phyloP scores from a whole-genome alignment of 2,797 vertebrate species.

The Dendrocincla tyrannina region DNA sequence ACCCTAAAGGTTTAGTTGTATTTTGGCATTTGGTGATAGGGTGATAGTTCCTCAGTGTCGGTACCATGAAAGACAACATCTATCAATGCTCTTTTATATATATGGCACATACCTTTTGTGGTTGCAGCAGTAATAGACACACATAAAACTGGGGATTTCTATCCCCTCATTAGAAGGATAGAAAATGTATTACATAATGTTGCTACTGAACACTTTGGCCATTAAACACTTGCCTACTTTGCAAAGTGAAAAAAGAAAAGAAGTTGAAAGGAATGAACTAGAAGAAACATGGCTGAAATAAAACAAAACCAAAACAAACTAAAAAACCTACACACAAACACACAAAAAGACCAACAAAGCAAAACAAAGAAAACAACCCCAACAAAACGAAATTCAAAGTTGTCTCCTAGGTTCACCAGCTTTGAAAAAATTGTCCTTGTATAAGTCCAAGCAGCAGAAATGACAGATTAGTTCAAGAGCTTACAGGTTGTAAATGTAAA shows the following conservation, averaged over 20 bases:
- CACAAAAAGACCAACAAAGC: background rate
- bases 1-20: background rate
- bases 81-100: background rate
- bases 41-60: background rate
- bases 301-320: background rate
- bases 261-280: background rate
- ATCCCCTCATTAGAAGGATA: background rate
- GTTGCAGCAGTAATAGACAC: background rate
- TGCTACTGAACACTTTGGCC: background rate
- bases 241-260: background rate
- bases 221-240: background rate
- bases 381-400: background rate
- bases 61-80: background rate
- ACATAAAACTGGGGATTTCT: background rate
- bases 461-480: background rate
- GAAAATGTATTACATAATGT: background rate
- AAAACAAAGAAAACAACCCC: background rate
- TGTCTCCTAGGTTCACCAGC: background rate
- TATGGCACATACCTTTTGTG: background rate
- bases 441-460: background rate
- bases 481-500: background rate
- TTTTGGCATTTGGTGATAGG: background rate
- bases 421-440: background rate
- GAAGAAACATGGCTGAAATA: background rate
- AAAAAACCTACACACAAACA: no score